Conservation (phyloP, 30 jellyfish, hydroid and myxozoan species). For the Aurelia sp. region DNA sequence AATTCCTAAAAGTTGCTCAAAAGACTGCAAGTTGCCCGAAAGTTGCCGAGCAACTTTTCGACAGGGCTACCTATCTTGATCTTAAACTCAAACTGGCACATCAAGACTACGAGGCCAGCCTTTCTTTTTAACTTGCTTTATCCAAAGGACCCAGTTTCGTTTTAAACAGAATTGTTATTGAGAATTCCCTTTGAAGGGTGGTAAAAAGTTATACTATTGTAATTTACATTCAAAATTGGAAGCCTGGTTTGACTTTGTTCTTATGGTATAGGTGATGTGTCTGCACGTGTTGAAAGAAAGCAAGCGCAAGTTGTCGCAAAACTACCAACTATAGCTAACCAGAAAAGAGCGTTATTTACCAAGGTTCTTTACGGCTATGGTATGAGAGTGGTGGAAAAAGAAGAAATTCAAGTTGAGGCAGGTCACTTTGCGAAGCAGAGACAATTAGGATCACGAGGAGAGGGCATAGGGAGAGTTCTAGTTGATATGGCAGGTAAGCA, state of each 20-base stretch:
- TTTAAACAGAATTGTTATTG: too few relatives aligned
- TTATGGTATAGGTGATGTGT: constrained; percentile 28
- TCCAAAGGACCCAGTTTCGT: too few relatives aligned
- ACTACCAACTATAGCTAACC: constrained; percentile 10
- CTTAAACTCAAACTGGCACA: too few relatives aligned
- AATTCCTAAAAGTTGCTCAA: too few relatives aligned
- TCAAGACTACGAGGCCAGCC: too few relatives aligned
- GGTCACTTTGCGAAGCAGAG: constrained; percentile 35
- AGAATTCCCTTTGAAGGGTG: too few relatives aligned
- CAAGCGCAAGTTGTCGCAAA: constrained; percentile 38
- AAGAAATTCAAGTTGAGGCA: constrained; percentile 27
- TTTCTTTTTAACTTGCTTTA: too few relatives aligned
- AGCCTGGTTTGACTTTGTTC: not conserved
- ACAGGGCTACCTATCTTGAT: too few relatives aligned
- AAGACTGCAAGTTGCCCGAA: too few relatives aligned
- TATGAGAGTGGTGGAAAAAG: not conserved
- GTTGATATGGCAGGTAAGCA: constrained; percentile 67
- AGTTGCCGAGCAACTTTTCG: too few relatives aligned
- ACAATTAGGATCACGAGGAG: constrained; percentile 51
- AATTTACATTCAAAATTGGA: too few relatives aligned
- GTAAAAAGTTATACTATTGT: too few relatives aligned
- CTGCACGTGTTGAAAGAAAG: constrained; percentile 54
- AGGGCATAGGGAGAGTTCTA: constrained; percentile 54
- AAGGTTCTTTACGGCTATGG: constrained; percentile 21
- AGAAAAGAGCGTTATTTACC: constrained; percentile 9